A percentile compares a stretch with the other conserved stretches of the same genome.
These are phyloP conservation scores for Lepus oiostolus DNA, from an alignment of 2,797 vertebrate species.

Conservation along the genomic window DNA sequence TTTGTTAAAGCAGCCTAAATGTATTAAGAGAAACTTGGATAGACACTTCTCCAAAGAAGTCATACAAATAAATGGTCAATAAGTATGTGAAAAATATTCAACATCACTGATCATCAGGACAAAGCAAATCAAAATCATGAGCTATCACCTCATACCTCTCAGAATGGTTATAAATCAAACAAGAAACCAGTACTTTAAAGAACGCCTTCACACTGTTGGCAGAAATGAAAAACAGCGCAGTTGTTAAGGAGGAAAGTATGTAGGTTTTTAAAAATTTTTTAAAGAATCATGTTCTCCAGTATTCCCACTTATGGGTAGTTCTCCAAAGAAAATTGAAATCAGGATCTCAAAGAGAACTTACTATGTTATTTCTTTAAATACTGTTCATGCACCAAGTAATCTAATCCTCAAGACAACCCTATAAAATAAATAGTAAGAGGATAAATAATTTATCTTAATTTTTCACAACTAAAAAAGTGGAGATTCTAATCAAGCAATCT, in stretches of 20 bases:
- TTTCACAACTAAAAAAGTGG: not conserved
- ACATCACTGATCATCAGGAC: not conserved
- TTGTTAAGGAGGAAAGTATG: not conserved
- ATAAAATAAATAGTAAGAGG: not conserved
- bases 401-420: slow-evolving; percentile 33
- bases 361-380: slow-evolving; percentile 6
- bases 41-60: not conserved
- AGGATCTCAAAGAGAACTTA: not conserved
- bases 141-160: not conserved
- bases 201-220: not conserved
- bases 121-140: slow-evolving; percentile 7
- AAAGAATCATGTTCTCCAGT: not conserved
- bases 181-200: not conserved
- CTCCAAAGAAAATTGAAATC: not conserved
- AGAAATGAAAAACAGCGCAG: not conserved
- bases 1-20: not conserved
- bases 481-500: slow-evolving; percentile 28
- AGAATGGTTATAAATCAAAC: not conserved
- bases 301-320: not conserved
- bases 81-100: not conserved
- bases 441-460: slow-evolving; percentile 27
- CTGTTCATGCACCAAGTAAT: not conserved
- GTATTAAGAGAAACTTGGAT: not conserved
- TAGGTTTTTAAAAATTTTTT: not conserved
- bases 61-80: not conserved